These are phyloP conservation scores for Drosophila merina DNA, from an alignment of 2,888 invertebrate genomes.

Conservation along the genomic window DNA sequence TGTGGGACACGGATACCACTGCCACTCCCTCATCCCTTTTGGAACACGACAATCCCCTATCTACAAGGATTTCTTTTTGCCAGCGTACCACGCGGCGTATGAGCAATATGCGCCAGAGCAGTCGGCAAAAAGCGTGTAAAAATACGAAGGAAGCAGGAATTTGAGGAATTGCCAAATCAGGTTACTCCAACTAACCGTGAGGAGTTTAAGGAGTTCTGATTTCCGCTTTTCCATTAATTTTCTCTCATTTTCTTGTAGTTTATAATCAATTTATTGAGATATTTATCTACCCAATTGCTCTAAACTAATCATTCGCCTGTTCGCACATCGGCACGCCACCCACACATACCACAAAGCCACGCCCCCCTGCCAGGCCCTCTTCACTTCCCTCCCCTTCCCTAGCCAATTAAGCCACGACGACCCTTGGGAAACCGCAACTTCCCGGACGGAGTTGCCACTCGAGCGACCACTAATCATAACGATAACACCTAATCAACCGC, in stretches of 20 bases:
- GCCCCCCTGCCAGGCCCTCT: not conserved
- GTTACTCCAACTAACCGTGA: slow-evolving; percentile 14
- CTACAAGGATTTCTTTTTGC: not conserved
- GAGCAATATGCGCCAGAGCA: slow-evolving; percentile 55
- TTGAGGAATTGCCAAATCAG: slow-evolving; percentile 13
- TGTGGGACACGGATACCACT: slow-evolving; percentile 48
- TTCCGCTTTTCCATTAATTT: not conserved
- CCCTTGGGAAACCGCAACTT: slow-evolving; percentile 35
- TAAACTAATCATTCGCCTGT: slow-evolving; percentile 48
- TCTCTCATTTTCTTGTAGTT: slow-evolving; percentile 3
- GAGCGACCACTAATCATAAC: slow-evolving; percentile 77
- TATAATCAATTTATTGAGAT: slow-evolving; percentile 33
- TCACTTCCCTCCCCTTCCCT: not conserved
- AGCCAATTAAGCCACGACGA: slow-evolving; percentile 6
- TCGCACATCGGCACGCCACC: slow-evolving; percentile 32
- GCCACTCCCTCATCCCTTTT: slow-evolving; percentile 14
- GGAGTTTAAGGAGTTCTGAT: not conserved
- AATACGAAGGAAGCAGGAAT: not conserved
- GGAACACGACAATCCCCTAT: not conserved
- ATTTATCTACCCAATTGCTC: slow-evolving; percentile 34
- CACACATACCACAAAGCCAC: slow-evolving; percentile 27
- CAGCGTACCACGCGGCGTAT: slow-evolving; percentile 61
- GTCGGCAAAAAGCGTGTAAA: slow-evolving; percentile 11
- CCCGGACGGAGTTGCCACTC: slow-evolving; percentile 38
- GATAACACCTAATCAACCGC: slow-evolving; percentile 78